Base-by-base conservation (phyloP, 2,797 vertebrate genomes). In the Protosalanx chinensis region DNA sequence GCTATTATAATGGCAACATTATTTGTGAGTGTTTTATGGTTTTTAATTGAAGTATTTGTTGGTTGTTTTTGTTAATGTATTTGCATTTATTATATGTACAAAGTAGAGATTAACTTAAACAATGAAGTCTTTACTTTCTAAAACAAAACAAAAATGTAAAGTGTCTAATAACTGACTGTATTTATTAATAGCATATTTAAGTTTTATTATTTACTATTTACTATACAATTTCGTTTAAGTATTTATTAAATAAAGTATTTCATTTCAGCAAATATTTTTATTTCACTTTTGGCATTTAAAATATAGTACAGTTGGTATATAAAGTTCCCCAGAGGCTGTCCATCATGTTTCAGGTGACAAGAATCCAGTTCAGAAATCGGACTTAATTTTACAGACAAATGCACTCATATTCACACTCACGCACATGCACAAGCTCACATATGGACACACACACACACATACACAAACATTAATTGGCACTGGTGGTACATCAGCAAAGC, bases 281-380 rank as follows among this genome's bases (percentile, higher is more conserved):
- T 85, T 16, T 79, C 60, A 27, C 60, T 86, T 88, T 33, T 85
- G 72, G 49, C 51, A 67, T 88, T 86, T 86, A 93, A 92, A 93
- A 92, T 92, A 93, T 81, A 90, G 82, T 73, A 86, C 82, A 80
- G 89, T 91, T 90, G 93, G 87, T 92, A 86, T 91, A 91, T 89
- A 92, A 27, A 27, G 81, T 7, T 59, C 77, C 73, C 70, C 78
- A 81, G 79, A 72, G 71, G 62, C 76, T 79, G 79, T 83, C 78
- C 68, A 65, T 71, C 58, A 70, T 71, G 72, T 70, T 68, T 82
- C 23, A 77, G 67, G 70, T 20, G 27, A 56, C 29, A 49, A 70
- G 67, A 49, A 58, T 29, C 30, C 33, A 68, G 59, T 67, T 58
- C 62, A 66, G 41, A 67, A 74, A 67, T 46, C 49, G 32, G 57